Evolutionary conservation across 2,888 invertebrate genomes (phyloP).

Genomic region (Agonopterix subpropinquella): DNA sequence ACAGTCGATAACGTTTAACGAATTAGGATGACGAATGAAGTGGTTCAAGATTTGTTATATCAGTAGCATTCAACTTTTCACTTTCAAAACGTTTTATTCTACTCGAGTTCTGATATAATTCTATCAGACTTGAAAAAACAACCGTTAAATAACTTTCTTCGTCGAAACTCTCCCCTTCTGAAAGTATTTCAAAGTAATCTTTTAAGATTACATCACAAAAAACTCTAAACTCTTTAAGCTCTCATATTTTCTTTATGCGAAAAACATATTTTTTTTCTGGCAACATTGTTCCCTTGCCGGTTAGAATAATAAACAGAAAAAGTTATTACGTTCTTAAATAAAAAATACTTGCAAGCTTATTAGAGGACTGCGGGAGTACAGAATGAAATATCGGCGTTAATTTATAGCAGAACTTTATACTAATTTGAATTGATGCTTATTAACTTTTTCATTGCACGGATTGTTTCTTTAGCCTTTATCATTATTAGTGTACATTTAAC

Average conservation of each 20-base stretch:
- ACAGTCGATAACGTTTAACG: too few species aligned
- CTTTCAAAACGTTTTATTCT: too few species aligned
- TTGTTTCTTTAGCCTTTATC: too few species aligned
- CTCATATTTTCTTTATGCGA: slow-evolving; percentile 57
- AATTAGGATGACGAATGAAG: too few species aligned
- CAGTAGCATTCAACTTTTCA: too few species aligned
- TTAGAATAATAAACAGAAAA: slow-evolving; percentile 49
- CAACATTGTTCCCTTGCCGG: slow-evolving; percentile 20
- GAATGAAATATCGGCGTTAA: slow-evolving; percentile 21
- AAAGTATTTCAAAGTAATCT: slow-evolving; percentile 64
- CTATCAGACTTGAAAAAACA: background rate
- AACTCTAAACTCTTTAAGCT: slow-evolving; percentile 57
- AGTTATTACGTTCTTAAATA: slow-evolving; percentile 45
- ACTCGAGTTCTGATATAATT: background rate
- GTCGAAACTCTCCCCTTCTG: slow-evolving; percentile 29
- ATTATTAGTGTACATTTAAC: too few species aligned
- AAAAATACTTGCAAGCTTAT: slow-evolving; percentile 33
- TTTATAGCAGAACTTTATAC: slow-evolving; percentile 21
- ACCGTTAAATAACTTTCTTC: background rate
- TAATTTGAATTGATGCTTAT: background rate
- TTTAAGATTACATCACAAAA: slow-evolving; percentile 57
- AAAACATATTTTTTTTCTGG: slow-evolving; percentile 49
- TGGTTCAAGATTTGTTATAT: too few species aligned
- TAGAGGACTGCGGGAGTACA: slow-evolving; percentile 14
- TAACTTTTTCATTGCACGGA: background rate